These are phyloP conservation scores for Rhagophthalmus giganteus DNA, from an alignment of 2,888 invertebrate genomes.

Conservation along the genomic window DNA sequence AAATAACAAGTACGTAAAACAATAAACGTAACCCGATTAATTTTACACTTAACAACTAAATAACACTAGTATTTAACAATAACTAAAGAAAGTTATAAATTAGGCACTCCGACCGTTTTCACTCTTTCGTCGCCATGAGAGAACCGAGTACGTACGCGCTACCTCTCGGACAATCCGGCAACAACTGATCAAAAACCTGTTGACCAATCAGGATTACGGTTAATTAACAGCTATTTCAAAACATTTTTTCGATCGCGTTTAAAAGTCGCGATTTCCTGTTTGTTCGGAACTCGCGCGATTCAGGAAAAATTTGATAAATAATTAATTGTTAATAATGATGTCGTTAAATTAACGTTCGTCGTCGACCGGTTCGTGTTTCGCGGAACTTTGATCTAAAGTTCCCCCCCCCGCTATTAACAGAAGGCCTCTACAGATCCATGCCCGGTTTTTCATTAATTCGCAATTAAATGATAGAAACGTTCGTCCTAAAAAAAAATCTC, in stretches of 20 bases:
- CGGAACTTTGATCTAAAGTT: no score
- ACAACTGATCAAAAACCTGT: slow-evolving; percentile 24
- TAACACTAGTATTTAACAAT: slow-evolving; percentile 37
- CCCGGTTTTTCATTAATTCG: no score
- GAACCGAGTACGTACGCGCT: slow-evolving; percentile 30
- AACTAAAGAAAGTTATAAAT: slow-evolving; percentile 38
- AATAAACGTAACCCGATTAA: slow-evolving; percentile 29
- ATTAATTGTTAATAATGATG: background rate
- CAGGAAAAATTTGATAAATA: background rate
- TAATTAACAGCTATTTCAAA: background rate
- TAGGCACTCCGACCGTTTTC: slow-evolving; percentile 36
- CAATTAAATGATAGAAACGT: no score
- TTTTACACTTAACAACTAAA: slow-evolving; percentile 35
- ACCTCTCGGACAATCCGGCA: slow-evolving; percentile 33
- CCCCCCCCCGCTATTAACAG: no score
- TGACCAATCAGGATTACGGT: background rate
- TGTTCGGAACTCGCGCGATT: no score
- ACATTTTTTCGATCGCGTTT: background rate
- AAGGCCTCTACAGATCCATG: no score
- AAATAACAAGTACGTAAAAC: slow-evolving; percentile 31
- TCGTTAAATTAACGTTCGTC: no score
- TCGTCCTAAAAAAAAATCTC: no score
- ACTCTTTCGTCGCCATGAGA: slow-evolving; percentile 40
- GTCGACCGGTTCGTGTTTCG: no score
- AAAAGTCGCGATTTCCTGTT: no score